phyloP scores from a whole-genome alignment of 37 sponge, comb jelly and placozoan genomes.

The Mnemiopsis leidyi region DNA sequence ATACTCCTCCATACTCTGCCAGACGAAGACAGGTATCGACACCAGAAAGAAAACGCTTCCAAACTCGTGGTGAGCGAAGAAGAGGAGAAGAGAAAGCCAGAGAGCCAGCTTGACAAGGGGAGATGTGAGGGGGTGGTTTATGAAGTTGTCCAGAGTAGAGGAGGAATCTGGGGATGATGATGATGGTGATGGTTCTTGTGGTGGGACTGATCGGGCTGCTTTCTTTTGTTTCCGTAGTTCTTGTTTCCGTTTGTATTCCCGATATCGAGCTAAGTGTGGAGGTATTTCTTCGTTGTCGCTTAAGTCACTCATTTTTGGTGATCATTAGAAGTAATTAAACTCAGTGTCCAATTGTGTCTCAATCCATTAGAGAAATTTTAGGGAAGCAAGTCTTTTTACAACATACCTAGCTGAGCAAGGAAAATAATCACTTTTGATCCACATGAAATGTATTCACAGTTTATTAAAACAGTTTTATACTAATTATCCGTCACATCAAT shows the following conservation, averaged over 20 bases:
- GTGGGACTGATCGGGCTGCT: background rate
- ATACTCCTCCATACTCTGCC: slow-evolving; percentile 70
- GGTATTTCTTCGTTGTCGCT: slow-evolving; percentile 32
- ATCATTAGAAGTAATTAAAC: too few relatives aligned
- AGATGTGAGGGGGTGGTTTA: slow-evolving; percentile 8
- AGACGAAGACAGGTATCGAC: slow-evolving; percentile 72
- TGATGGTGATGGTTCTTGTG: background rate
- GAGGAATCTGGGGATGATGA: background rate
- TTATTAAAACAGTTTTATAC: too few relatives aligned
- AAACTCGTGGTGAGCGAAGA: slow-evolving; percentile 77
- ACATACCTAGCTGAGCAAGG: too few relatives aligned
- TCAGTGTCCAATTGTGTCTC: too few relatives aligned
- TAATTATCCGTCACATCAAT: too few relatives aligned
- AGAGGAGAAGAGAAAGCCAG: slow-evolving; percentile 65
- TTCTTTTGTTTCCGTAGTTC: background rate
- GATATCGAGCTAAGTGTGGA: background rate
- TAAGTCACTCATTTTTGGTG: slow-evolving; percentile 16
- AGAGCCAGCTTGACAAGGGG: slow-evolving; percentile 62
- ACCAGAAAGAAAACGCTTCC: slow-evolving; percentile 75
- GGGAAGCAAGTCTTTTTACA: too few relatives aligned
- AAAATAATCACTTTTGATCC: too few relatives aligned
- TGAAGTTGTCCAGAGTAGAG: background rate
- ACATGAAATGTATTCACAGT: too few relatives aligned
- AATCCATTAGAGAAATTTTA: too few relatives aligned
- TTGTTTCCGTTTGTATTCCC: slow-evolving; percentile 49